These are phyloP conservation scores for Chrysaora quinquecirrha DNA, from an alignment of 30 jellyfish, hydroid and myxozoan genomes.

Conservation along the genomic window DNA sequence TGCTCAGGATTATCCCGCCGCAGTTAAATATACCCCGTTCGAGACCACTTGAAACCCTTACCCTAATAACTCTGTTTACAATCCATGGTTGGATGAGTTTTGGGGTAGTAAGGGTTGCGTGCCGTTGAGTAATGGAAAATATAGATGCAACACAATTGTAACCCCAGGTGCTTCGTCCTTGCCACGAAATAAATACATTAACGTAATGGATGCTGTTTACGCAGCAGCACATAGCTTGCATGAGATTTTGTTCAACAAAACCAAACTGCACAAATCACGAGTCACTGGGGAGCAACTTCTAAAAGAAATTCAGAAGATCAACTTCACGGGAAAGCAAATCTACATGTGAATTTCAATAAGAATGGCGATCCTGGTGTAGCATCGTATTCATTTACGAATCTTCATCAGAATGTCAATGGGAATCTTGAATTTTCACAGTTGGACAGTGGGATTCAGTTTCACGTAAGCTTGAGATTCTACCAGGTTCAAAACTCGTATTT, in stretches of 20 bases:
- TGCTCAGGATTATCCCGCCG: slow-evolving; percentile 92
- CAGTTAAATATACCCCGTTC: slow-evolving; percentile 73
- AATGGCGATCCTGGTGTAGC: slow-evolving; percentile 96
- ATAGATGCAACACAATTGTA: slow-evolving; percentile 17
- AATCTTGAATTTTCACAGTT: slow-evolving; percentile 32
- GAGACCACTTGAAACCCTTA: slow-evolving; percentile 38
- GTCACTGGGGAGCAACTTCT: slow-evolving; percentile 49
- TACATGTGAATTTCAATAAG: slow-evolving; percentile 64
- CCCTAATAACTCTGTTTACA: slow-evolving; percentile 69
- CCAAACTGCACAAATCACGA: background rate
- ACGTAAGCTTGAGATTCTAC: slow-evolving; percentile 42
- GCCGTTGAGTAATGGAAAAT: slow-evolving; percentile 19
- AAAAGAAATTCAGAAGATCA: slow-evolving; percentile 53
- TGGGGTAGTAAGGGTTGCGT: slow-evolving; percentile 70
- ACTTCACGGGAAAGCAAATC: slow-evolving; percentile 81
- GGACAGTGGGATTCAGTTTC: slow-evolving; percentile 82
- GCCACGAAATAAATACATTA: slow-evolving; percentile 81
- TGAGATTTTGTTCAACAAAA: background rate
- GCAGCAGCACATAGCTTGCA: slow-evolving; percentile 90
- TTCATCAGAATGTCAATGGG: slow-evolving; percentile 39
- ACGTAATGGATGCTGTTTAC: slow-evolving; percentile 92
- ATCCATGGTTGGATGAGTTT: slow-evolving; percentile 92
- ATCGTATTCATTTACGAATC: slow-evolving; percentile 86
- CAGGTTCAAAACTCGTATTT: slow-evolving; percentile 30
- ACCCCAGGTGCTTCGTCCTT: slow-evolving; percentile 28